These are phyloP conservation scores for Paramormyrops hopkinsi DNA, from an alignment of 2,797 vertebrate species.

Conservation along the genomic window DNA sequence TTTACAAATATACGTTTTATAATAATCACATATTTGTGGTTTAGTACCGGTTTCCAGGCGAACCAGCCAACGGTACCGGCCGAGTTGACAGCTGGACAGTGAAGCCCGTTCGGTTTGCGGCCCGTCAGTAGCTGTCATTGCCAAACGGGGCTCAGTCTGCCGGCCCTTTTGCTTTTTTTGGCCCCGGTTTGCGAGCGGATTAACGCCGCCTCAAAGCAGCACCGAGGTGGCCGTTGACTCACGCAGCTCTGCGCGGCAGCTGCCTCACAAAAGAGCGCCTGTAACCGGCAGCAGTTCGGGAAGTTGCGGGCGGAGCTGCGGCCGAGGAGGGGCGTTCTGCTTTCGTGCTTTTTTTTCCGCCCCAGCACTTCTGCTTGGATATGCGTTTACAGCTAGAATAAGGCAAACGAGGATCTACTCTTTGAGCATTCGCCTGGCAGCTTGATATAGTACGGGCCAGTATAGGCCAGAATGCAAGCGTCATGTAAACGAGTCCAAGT, in stretches of 20 bases:
- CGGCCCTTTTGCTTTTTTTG: not conserved
- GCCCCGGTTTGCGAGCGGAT: not conserved
- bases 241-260: not conserved
- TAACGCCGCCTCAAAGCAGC: not conserved
- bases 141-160: not conserved
- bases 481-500: not conserved
- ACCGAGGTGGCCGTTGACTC: not conserved
- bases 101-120: not conserved
- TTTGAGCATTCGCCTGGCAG: not conserved
- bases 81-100: not conserved
- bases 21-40: not conserved
- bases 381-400: not conserved
- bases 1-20: not conserved
- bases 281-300: not conserved
- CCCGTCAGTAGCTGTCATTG: not conserved
- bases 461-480: not conserved
- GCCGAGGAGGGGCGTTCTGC: not conserved
- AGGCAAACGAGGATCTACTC: not conserved
- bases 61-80: not conserved
- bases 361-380: not conserved
- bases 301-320: not conserved
- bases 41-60: not conserved
- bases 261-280: not conserved
- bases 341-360: not conserved
- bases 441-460: not conserved